phyloP scores from a whole-genome alignment of 2,113 vertebrate genomes.

The Regulus satrapa region DNA sequence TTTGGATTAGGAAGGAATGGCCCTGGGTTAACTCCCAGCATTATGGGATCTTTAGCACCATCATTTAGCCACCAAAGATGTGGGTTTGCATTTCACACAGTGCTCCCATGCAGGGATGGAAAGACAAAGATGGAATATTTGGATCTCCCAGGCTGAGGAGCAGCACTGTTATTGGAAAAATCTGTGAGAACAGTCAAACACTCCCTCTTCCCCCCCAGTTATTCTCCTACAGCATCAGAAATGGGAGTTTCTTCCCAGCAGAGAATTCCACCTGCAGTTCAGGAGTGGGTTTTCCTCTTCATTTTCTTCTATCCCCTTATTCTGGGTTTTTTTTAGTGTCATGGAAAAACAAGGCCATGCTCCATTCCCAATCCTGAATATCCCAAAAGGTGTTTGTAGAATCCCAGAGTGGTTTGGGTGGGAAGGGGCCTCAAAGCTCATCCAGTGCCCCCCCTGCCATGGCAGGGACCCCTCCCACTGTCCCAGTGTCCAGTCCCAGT shows the following conservation, averaged over 20 bases:
- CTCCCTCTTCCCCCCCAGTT: accelerated
- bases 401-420: not conserved
- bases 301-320: not conserved
- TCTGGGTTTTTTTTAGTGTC: not conserved
- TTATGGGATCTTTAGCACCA: not conserved
- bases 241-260: not conserved
- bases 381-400: no score
- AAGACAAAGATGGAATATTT: not conserved
- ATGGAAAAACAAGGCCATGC: not conserved
- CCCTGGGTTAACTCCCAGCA: not conserved
- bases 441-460: not conserved
- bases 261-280: not conserved
- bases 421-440: accelerated
- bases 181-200: not conserved
- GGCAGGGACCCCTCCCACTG: accelerated
- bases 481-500: not conserved
- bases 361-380: not conserved
- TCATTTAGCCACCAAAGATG: not conserved
- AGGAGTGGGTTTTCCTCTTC: not conserved
- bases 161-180: accelerated
- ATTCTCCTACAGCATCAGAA: not conserved
- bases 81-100: not conserved
- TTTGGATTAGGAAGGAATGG: not conserved
- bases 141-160: not conserved
- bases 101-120: not conserved